Base-by-base conservation (phyloP, 2,888 invertebrate genomes). In the Hanleya hanleyi region DNA sequence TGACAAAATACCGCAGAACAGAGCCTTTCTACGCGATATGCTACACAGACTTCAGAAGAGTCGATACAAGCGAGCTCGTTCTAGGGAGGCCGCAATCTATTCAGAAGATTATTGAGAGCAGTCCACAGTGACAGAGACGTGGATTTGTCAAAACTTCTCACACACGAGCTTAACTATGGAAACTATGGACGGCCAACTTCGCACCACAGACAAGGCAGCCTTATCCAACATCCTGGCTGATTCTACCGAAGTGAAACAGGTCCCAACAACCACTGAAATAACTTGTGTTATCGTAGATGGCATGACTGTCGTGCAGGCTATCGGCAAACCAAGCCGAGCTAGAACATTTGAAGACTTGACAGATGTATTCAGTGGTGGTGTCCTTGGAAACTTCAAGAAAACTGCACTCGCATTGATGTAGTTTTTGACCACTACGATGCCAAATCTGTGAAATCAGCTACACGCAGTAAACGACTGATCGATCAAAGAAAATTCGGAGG, bases 281-380 rank as follows among this genome's bases (percentile, higher is more conserved):
- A 41, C 38, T 5, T 38, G 69, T 38, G 12, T 71, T 6, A 15
- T 70, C 5, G n/a, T 71, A 32, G 71, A 71, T 71, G 71, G 71
- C n/a, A 41, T 41, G 47, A n/a, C 47, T n/a, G 12, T 41, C n/a
- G 47, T 41, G 47, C 47, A 41, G 47, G 47, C 47, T 12, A 41
- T 41, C 47, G 47, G 47, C n/a, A 41, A 41, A 41, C 47, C 47
- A 12, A 12, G n/a, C 47, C 12, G n/a, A n/a, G 47, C 47, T 41
- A 41, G 47, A 15, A 41, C 47, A 41, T 41, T 41, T 41, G 47
- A n/a, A 41, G 47, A 41, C n/a, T 41, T 41, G 47, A n/a, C 47
- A 12, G n/a, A 41, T n/a, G n/a, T 41, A 15, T 41, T n/a, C 12
- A 41, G 47, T 41, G 47, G 12, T 41, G n/a, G n/a, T n/a, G n/a